Evolutionary conservation across 2,888 invertebrate genomes (phyloP), one percentile per base, ranked within the genome.

Genomic region (Gandaritis pyraliata): DNA sequence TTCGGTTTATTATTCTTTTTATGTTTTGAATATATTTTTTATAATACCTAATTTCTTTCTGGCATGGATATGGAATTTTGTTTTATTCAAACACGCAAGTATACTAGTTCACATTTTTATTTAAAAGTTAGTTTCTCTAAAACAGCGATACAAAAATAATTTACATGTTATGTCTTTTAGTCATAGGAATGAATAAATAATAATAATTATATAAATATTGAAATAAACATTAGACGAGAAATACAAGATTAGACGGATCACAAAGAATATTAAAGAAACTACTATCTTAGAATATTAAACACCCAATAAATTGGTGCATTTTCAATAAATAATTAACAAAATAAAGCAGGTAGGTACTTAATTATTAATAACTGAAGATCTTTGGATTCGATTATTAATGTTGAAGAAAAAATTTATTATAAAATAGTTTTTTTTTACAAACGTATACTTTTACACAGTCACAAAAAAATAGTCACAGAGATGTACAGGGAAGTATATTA

Each of bases 171-270:
- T 86, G 86, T 87, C 87, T 88, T 88, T 88, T 86, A 86, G 83
- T 83, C 66, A 77, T 81, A 87, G 87, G 88, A 88, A 87, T 87
- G 85, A 87, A 82, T 78, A 78, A 75, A 78, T 77, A n/a, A n/a
- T n/a, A n/a, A n/a, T n/a, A n/a, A n/a, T n/a, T n/a, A n/a, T n/a
- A n/a, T n/a, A 81, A 33, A 53, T n/a, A 56, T 65, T 70, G 8
- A 6, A 46, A n/a, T n/a, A 29, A 65, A 73, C 64, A 76, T 16
- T 43, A 15, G 11, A 72, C 69, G 71, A 70, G 68, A 72, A 55
- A 67, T 56, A 68, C 15, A 56, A 47, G 59, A 12, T 23, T 63
- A 61, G 59, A 64, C 57, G 59, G 60, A 65, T 38, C 33, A 41
- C 18, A 11, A 56, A 46, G 49, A 61, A 61, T 65, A 48, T 38